phyloP scores from a whole-genome alignment of 1,140 invertebrate species.

The Telenomus remus region DNA sequence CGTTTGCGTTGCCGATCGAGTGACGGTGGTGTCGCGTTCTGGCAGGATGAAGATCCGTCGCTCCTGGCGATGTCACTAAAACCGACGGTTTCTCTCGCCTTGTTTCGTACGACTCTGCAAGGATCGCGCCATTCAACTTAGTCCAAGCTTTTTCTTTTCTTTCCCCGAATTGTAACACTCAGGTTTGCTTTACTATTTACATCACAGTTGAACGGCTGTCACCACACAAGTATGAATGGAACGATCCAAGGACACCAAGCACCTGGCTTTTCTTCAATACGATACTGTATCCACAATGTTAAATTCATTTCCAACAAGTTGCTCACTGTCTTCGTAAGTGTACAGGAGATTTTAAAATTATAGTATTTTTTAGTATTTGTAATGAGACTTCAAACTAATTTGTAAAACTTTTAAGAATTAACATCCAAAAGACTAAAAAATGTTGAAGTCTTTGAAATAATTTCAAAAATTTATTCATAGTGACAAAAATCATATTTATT shows the following conservation, averaged over 20 bases:
- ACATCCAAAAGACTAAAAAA: no score
- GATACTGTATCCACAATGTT: constrained; percentile 13
- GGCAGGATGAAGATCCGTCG: constrained; percentile 82
- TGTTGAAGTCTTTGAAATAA: no score
- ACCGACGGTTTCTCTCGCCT: constrained; percentile 87
- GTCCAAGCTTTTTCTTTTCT: constrained; percentile 11
- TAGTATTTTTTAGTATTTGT: no score
- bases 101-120: constrained; percentile 80
- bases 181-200: constrained; percentile 32
- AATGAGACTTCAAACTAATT: no score
- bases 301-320: no score
- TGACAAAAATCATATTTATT: no score
- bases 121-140: constrained; percentile 48
- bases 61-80: constrained; percentile 90
- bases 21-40: constrained; percentile 74
- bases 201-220: constrained; percentile 27
- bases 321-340: no score
- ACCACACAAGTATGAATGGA: constrained; percentile 52
- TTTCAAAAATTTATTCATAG: no score
- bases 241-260: constrained; percentile 49
- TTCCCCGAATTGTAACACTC: constrained; percentile 16
- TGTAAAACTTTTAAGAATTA: no score
- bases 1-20: constrained; percentile 74
- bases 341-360: no score
- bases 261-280: constrained; percentile 16